Conservation (phyloP, 2,113 vertebrate species). For the Myxocyprinus asiaticus region DNA sequence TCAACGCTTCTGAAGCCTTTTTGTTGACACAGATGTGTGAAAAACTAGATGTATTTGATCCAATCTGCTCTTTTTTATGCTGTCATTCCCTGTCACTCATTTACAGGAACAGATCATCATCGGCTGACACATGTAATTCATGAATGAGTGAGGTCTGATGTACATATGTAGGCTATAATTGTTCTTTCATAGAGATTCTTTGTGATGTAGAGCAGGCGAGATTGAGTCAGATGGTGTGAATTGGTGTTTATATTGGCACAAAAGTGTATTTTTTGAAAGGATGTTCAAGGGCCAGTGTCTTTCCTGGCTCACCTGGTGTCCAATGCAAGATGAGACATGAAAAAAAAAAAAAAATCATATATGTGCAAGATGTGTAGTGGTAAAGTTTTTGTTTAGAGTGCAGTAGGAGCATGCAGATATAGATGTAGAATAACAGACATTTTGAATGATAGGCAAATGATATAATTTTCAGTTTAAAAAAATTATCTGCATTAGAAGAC, state of each 20-base stretch:
- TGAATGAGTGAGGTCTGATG: slow-evolving; percentile 2
- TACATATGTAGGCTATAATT: background rate
- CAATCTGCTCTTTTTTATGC: background rate
- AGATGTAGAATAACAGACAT: no score
- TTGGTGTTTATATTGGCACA: no score
- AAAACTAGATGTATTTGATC: background rate
- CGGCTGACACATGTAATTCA: background rate
- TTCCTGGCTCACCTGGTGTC: no score
- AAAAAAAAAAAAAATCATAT: no score
- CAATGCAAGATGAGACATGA: no score
- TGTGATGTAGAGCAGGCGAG: background rate
- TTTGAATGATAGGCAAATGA: no score
- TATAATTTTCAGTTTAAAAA: no score
- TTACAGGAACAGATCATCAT: background rate
- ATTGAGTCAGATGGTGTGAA: background rate
- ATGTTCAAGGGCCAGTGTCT: no score
- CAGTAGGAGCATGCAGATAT: no score
- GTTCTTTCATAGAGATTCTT: background rate
- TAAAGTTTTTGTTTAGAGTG: no score
- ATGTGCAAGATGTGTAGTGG: background rate
- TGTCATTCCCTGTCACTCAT: background rate
- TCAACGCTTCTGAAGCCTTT: background rate
- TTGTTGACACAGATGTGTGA: slow-evolving; percentile 8
- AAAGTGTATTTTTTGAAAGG: no score
- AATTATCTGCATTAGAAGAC: no score